Base-by-base conservation (phyloP, 1,140 invertebrate species). In the Heliconius eleuchia region DNA sequence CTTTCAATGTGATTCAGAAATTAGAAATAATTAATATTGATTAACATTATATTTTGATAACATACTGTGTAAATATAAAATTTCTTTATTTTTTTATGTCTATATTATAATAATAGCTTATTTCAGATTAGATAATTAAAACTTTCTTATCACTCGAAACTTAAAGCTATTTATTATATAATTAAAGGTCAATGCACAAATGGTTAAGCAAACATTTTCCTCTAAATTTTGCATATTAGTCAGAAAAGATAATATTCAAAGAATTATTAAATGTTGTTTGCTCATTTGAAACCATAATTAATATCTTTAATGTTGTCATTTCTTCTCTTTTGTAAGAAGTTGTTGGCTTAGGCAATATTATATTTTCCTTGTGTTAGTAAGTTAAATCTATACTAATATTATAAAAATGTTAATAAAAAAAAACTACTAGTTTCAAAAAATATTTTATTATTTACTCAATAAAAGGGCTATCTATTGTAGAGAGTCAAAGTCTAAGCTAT, bases 251-350 rank as follows among this genome's bases (percentile, higher is more conserved):
- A 73, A 71, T 75, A 80, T 81, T 83, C 78, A 77, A 82, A 71
- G 42, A 81, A 83, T 83, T 85, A 83, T 76, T 55, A 83, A 83
- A 82, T 73, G 74, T 57, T 79, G 74, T 80, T 81, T 81, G 27
- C 70, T 77, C 27, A 74, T 71, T 77, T 71, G 42, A 52, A 46
- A 76, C 37, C 39, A 77, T 72, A 52, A 55, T 72, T 55, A 72
- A 71, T 23, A 55, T 19, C 39, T 46, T 70, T n/a, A 72, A 27
- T 34, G 27, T 50, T n/a, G 42, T 70, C 60, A 27, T 34, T 76
- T 70, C 39, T n/a, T 30, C 19, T 76, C 37, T 50, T 30, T 66
- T 66, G 60, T 30, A 5, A 16, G 8, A 16, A 30, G 60, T 30
- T 66, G 60, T 66, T 66, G 60, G 60, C 37, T 72, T 42, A 72